These are phyloP conservation scores for Pardosa pseudoannulata DNA, from an alignment of 2,888 invertebrate species.

Conservation along the genomic window DNA sequence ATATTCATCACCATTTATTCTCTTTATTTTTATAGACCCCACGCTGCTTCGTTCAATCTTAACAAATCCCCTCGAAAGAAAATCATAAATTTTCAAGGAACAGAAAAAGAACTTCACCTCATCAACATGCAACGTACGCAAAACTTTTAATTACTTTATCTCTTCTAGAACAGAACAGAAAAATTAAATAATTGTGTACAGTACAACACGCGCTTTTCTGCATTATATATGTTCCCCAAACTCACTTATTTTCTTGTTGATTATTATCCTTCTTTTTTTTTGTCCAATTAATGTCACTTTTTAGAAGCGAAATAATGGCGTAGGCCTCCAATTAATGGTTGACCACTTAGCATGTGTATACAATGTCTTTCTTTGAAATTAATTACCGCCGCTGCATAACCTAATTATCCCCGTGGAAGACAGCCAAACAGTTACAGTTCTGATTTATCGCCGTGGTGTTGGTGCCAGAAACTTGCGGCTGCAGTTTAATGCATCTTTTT, in stretches of 20 bases:
- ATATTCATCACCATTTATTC: no score
- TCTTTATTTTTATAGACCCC: no score
- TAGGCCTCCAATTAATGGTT: slow-evolving; percentile 67
- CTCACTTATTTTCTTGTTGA: neutral
- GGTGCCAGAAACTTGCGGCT: slow-evolving; percentile 69
- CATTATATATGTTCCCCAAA: neutral
- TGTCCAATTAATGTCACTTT: neutral
- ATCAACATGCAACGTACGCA: neutral
- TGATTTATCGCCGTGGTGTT: slow-evolving; percentile 60
- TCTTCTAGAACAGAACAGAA: neutral
- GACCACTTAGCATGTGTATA: slow-evolving; percentile 71
- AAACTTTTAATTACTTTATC: slow-evolving; percentile 8
- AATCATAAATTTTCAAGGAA: neutral
- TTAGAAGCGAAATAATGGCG: slow-evolving; percentile 46
- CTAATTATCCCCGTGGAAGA: slow-evolving; percentile 71
- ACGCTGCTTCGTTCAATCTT: no score
- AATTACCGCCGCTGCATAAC: slow-evolving; percentile 67
- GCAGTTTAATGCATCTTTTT: slow-evolving; percentile 46
- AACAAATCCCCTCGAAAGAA: no score
- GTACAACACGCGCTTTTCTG: neutral
- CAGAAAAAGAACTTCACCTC: neutral
- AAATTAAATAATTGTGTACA: slow-evolving; percentile 1
- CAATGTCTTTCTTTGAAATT: slow-evolving; percentile 46
- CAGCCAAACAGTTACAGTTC: slow-evolving; percentile 66
- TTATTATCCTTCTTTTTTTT: neutral